These are phyloP conservation scores for Remorina albescens DNA, from an alignment of 2,797 vertebrate genomes.

Conservation along the genomic window DNA sequence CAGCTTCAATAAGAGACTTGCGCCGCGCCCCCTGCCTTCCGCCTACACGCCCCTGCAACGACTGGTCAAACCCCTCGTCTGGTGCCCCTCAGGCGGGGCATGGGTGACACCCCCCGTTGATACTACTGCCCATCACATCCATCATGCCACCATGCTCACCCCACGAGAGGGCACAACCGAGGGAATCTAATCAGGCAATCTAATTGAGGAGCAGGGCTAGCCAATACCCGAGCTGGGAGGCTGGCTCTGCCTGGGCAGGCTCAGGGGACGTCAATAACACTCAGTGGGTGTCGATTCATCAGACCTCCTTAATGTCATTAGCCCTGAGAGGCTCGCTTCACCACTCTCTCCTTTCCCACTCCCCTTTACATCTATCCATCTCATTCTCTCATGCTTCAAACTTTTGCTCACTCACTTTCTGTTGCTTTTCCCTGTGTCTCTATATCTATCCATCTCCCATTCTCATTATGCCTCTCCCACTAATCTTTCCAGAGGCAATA, in stretches of 20 bases:
- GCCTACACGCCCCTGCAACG: slow-evolving; percentile 65
- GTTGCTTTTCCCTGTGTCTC: slow-evolving; percentile 71
- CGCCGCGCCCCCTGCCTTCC: slow-evolving; percentile 64
- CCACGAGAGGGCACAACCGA: slow-evolving; percentile 79
- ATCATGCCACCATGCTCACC: slow-evolving; percentile 82
- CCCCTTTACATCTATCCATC: slow-evolving; percentile 65
- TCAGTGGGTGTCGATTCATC: slow-evolving; percentile 87
- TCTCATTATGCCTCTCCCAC: slow-evolving; percentile 70
- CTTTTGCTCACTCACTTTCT: slow-evolving; percentile 64
- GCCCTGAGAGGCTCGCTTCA: slow-evolving; percentile 83
- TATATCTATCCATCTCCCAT: slow-evolving; percentile 77
- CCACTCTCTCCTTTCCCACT: slow-evolving; percentile 42
- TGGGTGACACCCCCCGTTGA: slow-evolving; percentile 77
- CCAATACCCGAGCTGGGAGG: slow-evolving; percentile 76
- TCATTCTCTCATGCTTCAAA: slow-evolving; percentile 73
- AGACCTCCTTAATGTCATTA: slow-evolving; percentile 88
- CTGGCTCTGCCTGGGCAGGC: slow-evolving; percentile 68
- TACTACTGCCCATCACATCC: slow-evolving; percentile 83
- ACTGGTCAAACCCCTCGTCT: slow-evolving; percentile 81
- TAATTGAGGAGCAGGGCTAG: slow-evolving; percentile 81
- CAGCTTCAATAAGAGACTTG: slow-evolving; percentile 81
- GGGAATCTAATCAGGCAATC: slow-evolving; percentile 86
- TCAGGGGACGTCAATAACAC: slow-evolving; percentile 84
- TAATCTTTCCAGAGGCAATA: slow-evolving; percentile 73
- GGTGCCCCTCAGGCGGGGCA: slow-evolving; percentile 68